Base-by-base conservation (phyloP, 2,888 invertebrate genomes). In the Eupithecia centaureata region DNA sequence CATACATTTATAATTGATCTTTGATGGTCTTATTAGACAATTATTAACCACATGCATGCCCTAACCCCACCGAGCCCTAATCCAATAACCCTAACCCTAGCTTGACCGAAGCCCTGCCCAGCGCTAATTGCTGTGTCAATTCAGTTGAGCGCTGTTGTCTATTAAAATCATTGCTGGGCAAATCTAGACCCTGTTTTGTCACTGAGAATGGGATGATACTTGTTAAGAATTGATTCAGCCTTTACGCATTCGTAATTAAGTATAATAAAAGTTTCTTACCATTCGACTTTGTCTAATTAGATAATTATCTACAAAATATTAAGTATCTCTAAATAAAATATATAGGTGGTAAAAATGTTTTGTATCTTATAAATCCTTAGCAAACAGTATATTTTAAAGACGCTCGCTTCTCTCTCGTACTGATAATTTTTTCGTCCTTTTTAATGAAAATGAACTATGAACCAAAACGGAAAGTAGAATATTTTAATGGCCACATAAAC, bases 91-190 rank as follows among this genome's bases (percentile, higher is more conserved):
- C 47, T 47, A 28, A 35, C 59, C 61, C 61, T 64, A 58, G 56
- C 61, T 60, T 68, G 65, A 68, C 65, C 65, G 52, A 59, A 59
- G 64, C 61, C 66, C 65, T 63, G 61, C 52, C 58, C 10, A 38
- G 25, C 64, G 33, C 68, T 72, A 71, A 72, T 65, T 64, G 58
- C 67, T 63, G 57, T 56, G 63, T 72, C 73, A 75, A 76, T 76
- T 77, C 68, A 70, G 65, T 63, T 65, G 65, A 73, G 65, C 67
- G 57, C 63, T 63, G 60, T 73, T 71, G 77, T 76, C 79, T 73
- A 78, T 78, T 79, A 77, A 74, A 76, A 79, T 77, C 73, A 76
- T 75, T 70, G 75, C 61, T 61, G 66, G 61, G 22, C 28, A 27
- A 69, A 71, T 71, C 75, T 77, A 74, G 73, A 74, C 74, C 75